Base-by-base conservation (phyloP, 2,888 invertebrate genomes). In the Xanthorhoe spadicearia region DNA sequence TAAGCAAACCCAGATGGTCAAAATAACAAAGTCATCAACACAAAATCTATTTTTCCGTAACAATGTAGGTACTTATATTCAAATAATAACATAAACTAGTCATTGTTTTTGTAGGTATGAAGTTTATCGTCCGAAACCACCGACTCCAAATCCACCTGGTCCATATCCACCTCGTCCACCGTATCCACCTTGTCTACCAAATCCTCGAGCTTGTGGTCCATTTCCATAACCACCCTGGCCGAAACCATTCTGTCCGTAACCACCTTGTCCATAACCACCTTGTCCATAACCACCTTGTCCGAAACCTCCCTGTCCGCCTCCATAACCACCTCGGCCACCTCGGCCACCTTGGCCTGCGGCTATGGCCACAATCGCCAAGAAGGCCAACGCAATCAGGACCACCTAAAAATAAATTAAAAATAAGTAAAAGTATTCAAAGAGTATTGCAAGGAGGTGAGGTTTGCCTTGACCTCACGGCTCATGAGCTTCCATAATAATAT, bases 251-350 rank as follows among this genome's bases (percentile, higher is more conserved):
- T 43, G 59, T 10, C 48, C 56, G 1, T 19, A 54, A 2, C 53
- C 53, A 7, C 57, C 57, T 15, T 46, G 1, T 51, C 54, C 54
- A 15, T 15, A 28, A 46, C 55, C 50, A 1, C 43, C 50, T 18
- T 28, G 28, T 23, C 48, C 49, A 8, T 15, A 28, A 32, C 63
- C 55, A 15, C 64, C 32, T 28, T 62, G 43, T 15, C 64, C 55
- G 13, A 32, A 61, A 2, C 48, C 60, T 8, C n/a, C n/a, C 48
- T 60, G 70, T n/a, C 54, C 66, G 55, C 38, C 10, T 49, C 74
- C 75, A 6, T 68, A 74, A 0, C 75, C 77, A 0, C 74, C 17
- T 48, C 70, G 69, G 32, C 18, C 63, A 5, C 72, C 72, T 8
- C 70, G 66, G 1, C 73, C 58, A n/a, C 70, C 51, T 56, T 67